A percentile compares a stretch with the other conserved stretches of the same genome.
These are phyloP conservation scores for Mus spicilegus DNA, from an alignment of 2,113 vertebrate species.

Conservation along the genomic window DNA sequence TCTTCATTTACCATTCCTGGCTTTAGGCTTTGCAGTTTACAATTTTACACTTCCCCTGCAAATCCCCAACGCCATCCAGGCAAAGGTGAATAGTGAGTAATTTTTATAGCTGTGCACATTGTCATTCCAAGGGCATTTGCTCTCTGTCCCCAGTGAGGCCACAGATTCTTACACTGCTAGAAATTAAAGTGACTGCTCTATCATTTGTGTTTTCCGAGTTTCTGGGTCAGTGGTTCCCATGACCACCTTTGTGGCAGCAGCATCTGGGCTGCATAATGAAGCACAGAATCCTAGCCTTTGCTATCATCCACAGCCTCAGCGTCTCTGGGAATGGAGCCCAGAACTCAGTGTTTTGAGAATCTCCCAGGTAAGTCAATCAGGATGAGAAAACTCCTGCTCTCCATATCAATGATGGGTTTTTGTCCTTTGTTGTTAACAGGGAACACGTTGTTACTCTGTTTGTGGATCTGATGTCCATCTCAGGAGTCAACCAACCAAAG, in stretches of 20 bases:
- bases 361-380: neutral
- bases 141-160: constrained; percentile 44
- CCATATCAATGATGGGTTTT: neutral
- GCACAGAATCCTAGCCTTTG: neutral
- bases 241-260: neutral
- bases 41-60: constrained; percentile 68
- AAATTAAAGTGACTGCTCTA: constrained; percentile 71
- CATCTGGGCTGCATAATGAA: neutral
- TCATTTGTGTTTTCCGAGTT: constrained; percentile 41
- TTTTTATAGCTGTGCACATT: constrained; percentile 54
- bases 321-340: neutral
- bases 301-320: neutral
- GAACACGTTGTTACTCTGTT: neutral
- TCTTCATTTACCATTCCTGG: constrained; percentile 70
- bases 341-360: neutral
- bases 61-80: constrained; percentile 65
- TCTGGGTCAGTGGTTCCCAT: constrained; percentile 66
- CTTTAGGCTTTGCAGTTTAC: constrained; percentile 73
- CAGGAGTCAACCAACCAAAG: neutral
- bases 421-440: neutral
- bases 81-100: constrained; percentile 63
- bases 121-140: constrained; percentile 75
- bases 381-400: neutral
- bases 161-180: constrained; percentile 62
- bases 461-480: neutral